A percentile compares a stretch with the other conserved stretches of the same genome.
Conservation (phyloP, 2,888 invertebrate genomes). For the Nephrocerus scutellatus region DNA sequence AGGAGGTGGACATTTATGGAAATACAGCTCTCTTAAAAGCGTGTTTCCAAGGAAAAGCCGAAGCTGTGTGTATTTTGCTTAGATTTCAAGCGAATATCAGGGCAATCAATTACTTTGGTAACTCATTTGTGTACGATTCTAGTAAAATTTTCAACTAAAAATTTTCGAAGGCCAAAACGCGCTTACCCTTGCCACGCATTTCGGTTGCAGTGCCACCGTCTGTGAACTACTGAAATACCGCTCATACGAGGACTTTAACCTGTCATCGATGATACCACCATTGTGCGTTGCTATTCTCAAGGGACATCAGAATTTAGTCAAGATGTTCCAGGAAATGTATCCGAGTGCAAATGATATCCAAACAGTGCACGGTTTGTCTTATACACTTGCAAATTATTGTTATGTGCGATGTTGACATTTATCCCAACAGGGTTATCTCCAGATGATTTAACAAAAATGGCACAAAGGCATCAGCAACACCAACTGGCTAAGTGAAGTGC, state of each 20-base stretch:
- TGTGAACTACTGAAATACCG: slow-evolving; percentile 32
- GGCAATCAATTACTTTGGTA: slow-evolving; percentile 40
- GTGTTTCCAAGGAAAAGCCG: slow-evolving; percentile 34
- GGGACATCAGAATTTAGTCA: slow-evolving; percentile 30
- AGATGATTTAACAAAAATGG: too few species aligned
- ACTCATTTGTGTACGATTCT: slow-evolving; percentile 1
- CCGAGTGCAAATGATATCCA: slow-evolving; percentile 21
- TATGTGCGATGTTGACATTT: too few species aligned
- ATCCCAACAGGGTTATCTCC: too few species aligned
- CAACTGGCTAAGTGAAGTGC: slow-evolving; percentile 2
- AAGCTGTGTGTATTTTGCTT: slow-evolving; percentile 33
- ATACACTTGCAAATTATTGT: too few species aligned
- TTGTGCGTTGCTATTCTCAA: slow-evolving; percentile 38
- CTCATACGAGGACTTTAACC: slow-evolving; percentile 39
- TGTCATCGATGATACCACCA: slow-evolving; percentile 42
- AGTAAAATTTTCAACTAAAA: slow-evolving; percentile 1
- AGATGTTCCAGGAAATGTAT: slow-evolving; percentile 29
- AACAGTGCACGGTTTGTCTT: slow-evolving; percentile 35
- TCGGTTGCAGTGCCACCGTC: slow-evolving; percentile 31
- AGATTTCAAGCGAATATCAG: slow-evolving; percentile 31
- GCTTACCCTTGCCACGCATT: slow-evolving; percentile 38
- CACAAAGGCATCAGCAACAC: slow-evolving; percentile 1
- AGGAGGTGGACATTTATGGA: slow-evolving; percentile 38
- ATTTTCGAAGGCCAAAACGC: slow-evolving; percentile 39
- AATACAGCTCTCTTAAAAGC: slow-evolving; percentile 43